Conservation (phyloP, 2,888 invertebrate genomes). For the Sesia apiformis region DNA sequence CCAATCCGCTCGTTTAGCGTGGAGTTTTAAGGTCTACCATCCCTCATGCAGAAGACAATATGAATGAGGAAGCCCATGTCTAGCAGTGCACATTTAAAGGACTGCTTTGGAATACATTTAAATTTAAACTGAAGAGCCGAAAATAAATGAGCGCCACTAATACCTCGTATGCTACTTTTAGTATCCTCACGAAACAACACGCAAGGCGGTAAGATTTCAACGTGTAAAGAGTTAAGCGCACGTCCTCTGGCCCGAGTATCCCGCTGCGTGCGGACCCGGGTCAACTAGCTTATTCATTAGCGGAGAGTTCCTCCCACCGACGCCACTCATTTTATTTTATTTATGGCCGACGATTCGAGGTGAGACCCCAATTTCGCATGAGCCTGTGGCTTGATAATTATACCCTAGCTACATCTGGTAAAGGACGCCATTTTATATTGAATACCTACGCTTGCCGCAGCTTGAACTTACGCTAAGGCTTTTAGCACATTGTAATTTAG, state of each 20-base stretch:
- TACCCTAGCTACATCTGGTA: constrained; percentile 60
- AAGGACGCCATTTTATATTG: constrained; percentile 61
- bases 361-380: constrained; percentile 74
- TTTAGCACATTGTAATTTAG: neutral
- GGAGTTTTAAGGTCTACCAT: too few relatives aligned
- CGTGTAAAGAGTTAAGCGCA: neutral
- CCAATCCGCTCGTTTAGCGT: too few relatives aligned
- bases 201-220: neutral
- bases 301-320: constrained; percentile 60
- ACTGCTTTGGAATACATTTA: too few relatives aligned
- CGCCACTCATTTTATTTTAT: constrained; percentile 67
- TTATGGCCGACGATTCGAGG: constrained; percentile 63
- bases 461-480: neutral
- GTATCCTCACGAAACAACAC: too few relatives aligned
- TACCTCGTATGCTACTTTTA: too few relatives aligned
- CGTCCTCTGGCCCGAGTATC: constrained; percentile 2
- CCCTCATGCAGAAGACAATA: too few relatives aligned
- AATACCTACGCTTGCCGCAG: neutral
- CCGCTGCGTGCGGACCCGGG: constrained; percentile 11
- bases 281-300: constrained; percentile 62
- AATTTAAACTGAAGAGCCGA: too few relatives aligned
- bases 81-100: too few relatives aligned
- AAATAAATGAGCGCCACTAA: too few relatives aligned
- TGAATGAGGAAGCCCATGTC: too few relatives aligned
- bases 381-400: constrained; percentile 67